Base-by-base conservation (phyloP, 2,888 invertebrate species). In the Argyresthia goedartella region DNA sequence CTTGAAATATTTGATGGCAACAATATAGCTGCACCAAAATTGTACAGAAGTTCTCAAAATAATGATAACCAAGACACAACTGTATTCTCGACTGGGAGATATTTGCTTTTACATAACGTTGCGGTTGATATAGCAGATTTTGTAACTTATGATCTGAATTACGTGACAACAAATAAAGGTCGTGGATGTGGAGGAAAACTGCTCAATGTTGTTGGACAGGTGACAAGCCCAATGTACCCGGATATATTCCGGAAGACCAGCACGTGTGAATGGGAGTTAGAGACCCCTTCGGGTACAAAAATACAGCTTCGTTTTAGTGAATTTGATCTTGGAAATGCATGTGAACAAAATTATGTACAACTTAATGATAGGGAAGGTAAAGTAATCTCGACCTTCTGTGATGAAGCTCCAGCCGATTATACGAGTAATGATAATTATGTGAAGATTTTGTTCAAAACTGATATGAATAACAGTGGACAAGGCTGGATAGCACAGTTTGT, bases 71-170 rank as follows among this genome's bases (percentile, higher is more conserved):
- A 56, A 0, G 59, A 63, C 10, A 59, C 65, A 42, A 49, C 57
- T 13, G 55, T 95, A 1, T 96, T 94, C 76, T 92, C 94, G 6
- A 86, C 81, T 0, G 88, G 91, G 9, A 93, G 92, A 64, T 81
- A 88, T 52, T 65, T 95, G 41, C 88, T 89, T 54, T 60, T 96
- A 45, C 88, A 87, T 56, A 81, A 69, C 52, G 35, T 42, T 87
- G 63, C 67, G 55, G 58, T 68, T 62, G 35, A 72, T 71, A 55
- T 71, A 70, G 42, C 49, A 1, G 62, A 62, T 41, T 53, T 55
- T 10, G 51, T 66, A 2, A 57, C 52, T 25, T 84, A 60, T 54
- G 81, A 85, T 59, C 54, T 80, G 45, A 74, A 71, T 56, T 87
- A 75, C 49, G 57, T 81, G 0, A 67, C 69, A 9, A 77, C 76